Base-by-base conservation (phyloP, 1,140 invertebrate species). In the Thaumatotibia leucotreta region DNA sequence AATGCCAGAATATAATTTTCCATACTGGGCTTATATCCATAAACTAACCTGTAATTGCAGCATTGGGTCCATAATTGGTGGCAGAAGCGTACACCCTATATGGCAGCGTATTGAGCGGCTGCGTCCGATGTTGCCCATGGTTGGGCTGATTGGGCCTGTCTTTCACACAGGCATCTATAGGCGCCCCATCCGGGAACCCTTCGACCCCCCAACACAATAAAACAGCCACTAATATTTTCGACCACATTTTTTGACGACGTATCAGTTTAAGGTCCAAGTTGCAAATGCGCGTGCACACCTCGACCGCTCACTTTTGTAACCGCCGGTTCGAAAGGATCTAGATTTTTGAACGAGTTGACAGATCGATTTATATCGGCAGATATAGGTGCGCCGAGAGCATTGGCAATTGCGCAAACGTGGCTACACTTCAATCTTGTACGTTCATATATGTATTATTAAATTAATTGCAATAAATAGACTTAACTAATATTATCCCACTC, bases 81-180 rank as follows among this genome's bases (percentile, higher is more conserved):
- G 92, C 88, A 8, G 93, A 94, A 32, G 95, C 95, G 0, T 93
- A 74, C 9, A 96, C 84, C 64, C 92, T 92, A 77, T 94, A 96
- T 10, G 95, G 95, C 72, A 93, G 93, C 0, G 92, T 93, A 1
- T 92, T 82, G 1, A 92, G 74, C 0, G 94, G 90, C 74, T 95
- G 94, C 0, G 94, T 89, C 20, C 93, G 86, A 10, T 94, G 93
- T 70, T 94, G 92, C 27, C 95, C 94, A 71, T 96, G 95, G 82
- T 96, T 94, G 0, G 95, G 95, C 73, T 95, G 94, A 88, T 96
- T 96, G 0, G 93, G 92, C 22, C 92, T 91, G 20, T 93, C 92
- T 75, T 95, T 95, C 0, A 96, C 95, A 77, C 95, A 96, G 20
- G 94, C 93, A 79, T 96, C 95, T 8, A 96, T 93, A 0, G 95